Evolutionary conservation across 2,888 invertebrate species (phyloP).

Genomic region (Ariolimax columbianus): DNA sequence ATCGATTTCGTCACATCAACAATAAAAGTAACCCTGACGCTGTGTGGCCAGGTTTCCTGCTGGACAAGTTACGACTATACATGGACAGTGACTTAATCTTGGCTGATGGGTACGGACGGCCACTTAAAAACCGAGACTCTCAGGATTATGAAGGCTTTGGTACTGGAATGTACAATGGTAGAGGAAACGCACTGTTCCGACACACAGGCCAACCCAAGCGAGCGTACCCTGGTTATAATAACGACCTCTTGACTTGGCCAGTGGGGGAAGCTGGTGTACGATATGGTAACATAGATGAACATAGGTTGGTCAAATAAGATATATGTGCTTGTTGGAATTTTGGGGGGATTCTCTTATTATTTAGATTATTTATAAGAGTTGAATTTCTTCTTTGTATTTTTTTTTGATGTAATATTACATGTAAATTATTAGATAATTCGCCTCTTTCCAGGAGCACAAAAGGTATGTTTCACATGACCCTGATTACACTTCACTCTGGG

Average conservation of each 20-base stretch:
- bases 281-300: conserved; percentile 50
- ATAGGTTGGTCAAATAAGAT: conserved; percentile 39
- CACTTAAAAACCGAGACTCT: conserved; percentile 36
- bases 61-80: conserved; percentile 73
- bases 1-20: conserved; percentile 42
- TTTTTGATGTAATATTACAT: no score
- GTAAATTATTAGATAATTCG: no score
- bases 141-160: conserved; percentile 22
- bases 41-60: conserved; percentile 76
- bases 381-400: no score
- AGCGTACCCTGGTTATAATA: conserved; percentile 61
- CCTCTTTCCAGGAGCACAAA: no score
- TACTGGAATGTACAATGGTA: conserved; percentile 39
- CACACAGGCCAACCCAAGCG: conserved; percentile 56
- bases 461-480: no score
- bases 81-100: conserved; percentile 66
- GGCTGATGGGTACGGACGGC: conserved; percentile 49
- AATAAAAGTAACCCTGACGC: conserved; percentile 26
- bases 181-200: conserved; percentile 61
- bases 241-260: conserved; percentile 56
- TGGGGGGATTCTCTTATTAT: no score
- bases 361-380: no score
- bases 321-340: background rate
- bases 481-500: no score
- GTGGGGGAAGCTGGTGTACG: conserved; percentile 41